Evolutionary conservation across 2,797 vertebrate genomes (phyloP), one percentile per base, ranked within the genome.

Genomic region (Notoglanidium macrostoma): DNA sequence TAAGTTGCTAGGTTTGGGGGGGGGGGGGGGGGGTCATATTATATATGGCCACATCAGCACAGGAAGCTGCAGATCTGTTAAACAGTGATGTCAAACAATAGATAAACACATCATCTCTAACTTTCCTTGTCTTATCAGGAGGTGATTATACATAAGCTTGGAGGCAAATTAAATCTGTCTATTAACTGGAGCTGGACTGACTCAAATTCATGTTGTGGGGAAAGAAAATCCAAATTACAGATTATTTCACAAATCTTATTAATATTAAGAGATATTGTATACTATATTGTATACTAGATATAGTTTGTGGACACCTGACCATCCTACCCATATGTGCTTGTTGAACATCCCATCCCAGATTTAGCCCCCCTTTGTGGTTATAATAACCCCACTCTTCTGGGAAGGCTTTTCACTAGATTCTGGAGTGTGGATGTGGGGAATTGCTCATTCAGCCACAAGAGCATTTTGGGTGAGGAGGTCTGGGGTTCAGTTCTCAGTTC

Each of bases 61-160:
- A 87, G 67, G 84, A 59, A 59, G n/a, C 26, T 46, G 40, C 49
- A 72, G 44, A 67, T 67, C 70, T 49, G 23, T 51, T 85, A 19
- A 63, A 40, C 70, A 49, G 72, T 84, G 85, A 88, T 40, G 44
- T 84, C 55, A 84, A 70, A 55, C 65, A 79, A 63, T 65, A 76
- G 29, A 74, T 85, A 63, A 85, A 76, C 80, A 35, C 73, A 86
- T 83, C 57, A 80, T 26, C 32, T 59, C 19, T 23, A 40, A 23
- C 32, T 40, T 0, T 59, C 32, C 32, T 54, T 40, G 21, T 26
- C 57, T 81, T 81, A 81, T 81, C 21, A 44, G 32, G 23, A 40
- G 5, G 54, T 26, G 29, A 80, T 44, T 51, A 55, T 55, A 77
- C 32, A 78, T 12, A 65, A 9, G n/a, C 19, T 5, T 72, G 7